These are phyloP conservation scores for Sinosuthora webbiana DNA, from an alignment of 2,113 vertebrate genomes.

Conservation along the genomic window DNA sequence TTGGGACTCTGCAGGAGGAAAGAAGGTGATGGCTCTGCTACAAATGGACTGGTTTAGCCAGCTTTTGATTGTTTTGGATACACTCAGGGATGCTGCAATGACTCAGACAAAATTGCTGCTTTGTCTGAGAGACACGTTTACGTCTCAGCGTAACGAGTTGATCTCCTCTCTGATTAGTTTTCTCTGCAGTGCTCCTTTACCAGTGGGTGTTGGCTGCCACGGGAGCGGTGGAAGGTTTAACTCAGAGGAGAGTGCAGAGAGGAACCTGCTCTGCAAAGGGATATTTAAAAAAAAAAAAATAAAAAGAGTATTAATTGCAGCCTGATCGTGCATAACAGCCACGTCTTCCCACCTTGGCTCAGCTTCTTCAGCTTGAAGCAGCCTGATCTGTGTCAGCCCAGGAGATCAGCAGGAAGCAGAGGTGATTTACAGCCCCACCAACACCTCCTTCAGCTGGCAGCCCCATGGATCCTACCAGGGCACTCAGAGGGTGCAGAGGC, in stretches of 20 bases:
- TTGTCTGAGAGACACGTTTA: constrained; percentile 66
- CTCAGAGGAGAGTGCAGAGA: constrained; percentile 28
- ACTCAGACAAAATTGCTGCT: constrained; percentile 68
- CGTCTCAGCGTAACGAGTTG: constrained; percentile 60
- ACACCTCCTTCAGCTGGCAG: not conserved
- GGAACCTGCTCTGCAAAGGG: constrained; percentile 33
- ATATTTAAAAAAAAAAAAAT: not conserved
- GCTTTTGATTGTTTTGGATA: constrained; percentile 65
- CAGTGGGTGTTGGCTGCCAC: constrained; percentile 54
- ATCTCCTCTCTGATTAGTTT: constrained; percentile 54
- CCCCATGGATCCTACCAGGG: rapidly evolving
- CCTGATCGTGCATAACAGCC: not conserved
- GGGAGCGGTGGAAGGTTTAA: constrained; percentile 56
- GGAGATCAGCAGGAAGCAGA: not conserved
- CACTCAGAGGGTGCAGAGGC: not conserved
- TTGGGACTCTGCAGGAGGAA: not conserved
- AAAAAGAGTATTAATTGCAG: not conserved
- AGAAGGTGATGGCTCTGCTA: constrained; percentile 58
- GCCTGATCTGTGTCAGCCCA: not conserved
- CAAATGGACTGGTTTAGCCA: constrained; percentile 60
- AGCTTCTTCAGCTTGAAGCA: not conserved
- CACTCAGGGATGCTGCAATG: constrained; percentile 57
- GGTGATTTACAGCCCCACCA: not conserved
- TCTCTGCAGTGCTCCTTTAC: constrained; percentile 37
- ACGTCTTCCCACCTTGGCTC: not conserved